A percentile compares a stretch with the other conserved stretches of the same genome.
phyloP scores from a whole-genome alignment of 2,113 vertebrate species.

The Trogon melanurus region DNA sequence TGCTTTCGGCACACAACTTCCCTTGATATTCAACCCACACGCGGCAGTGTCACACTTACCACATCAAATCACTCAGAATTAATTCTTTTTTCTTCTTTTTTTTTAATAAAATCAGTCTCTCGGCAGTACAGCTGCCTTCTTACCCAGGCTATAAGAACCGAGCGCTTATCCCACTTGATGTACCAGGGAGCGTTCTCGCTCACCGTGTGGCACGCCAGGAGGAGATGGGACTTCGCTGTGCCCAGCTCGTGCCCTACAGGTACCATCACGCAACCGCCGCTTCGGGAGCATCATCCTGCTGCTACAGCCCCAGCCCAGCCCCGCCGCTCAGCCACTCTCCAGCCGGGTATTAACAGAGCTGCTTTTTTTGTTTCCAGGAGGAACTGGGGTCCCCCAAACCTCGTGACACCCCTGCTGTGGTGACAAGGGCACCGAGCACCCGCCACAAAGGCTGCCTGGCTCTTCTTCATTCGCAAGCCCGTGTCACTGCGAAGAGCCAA shows the following conservation, averaged over 20 bases:
- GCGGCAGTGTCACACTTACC: neutral
- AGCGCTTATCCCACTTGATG: accelerated
- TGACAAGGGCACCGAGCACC: neutral
- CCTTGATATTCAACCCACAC: neutral
- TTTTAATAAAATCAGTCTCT: neutral
- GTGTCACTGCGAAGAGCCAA: neutral
- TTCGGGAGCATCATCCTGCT: neutral
- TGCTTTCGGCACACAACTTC: neutral
- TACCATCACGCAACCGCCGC: neutral
- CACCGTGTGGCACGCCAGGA: neutral
- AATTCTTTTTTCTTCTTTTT: neutral
- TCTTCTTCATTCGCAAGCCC: neutral
- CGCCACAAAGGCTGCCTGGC: neutral
- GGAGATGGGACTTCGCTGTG: neutral
- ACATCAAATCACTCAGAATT: neutral
- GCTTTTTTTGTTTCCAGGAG: neutral
- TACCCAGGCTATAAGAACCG: neutral
- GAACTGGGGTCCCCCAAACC: neutral
- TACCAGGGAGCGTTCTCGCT: neutral
- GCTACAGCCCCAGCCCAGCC: neutral
- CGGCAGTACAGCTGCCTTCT: neutral
- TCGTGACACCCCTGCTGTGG: neutral
- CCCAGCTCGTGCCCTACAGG: neutral
- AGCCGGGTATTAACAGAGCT: accelerated
- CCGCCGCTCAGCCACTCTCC: accelerated